Percentiles rank a stretch among this genome's conserved stretches.
Conservation (phyloP, 1,140 invertebrate species). For the Zaprionus nigranus region DNA sequence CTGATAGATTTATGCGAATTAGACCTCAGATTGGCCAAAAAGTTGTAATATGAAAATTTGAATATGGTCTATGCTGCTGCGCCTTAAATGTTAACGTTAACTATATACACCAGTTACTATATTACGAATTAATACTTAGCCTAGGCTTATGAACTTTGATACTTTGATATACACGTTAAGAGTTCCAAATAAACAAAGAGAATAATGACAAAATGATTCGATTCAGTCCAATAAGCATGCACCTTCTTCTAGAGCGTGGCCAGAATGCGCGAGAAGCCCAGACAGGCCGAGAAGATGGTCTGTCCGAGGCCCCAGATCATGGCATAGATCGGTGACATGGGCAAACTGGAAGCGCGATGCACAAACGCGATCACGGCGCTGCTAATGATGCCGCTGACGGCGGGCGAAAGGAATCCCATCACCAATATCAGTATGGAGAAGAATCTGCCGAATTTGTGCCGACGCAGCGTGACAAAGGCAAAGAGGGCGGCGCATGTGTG, state of each 20-base stretch:
- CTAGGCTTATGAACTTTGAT: slow-evolving; percentile 3
- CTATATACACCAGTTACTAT: slow-evolving; percentile 1
- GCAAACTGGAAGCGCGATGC: slow-evolving; percentile 93
- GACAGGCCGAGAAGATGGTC: slow-evolving; percentile 93
- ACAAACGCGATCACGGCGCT: slow-evolving; percentile 97
- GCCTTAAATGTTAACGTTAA: neutral
- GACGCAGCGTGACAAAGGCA: slow-evolving; percentile 94
- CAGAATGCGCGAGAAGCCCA: slow-evolving; percentile 96
- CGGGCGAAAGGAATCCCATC: slow-evolving; percentile 94
- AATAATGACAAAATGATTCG: neutral
- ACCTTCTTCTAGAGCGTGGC: slow-evolving; percentile 88
- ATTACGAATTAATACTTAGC: slow-evolving; percentile 2
- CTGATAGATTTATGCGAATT: slow-evolving; percentile 30
- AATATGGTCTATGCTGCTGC: slow-evolving; percentile 6
- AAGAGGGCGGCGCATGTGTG: slow-evolving; percentile 95
- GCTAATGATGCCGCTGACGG: slow-evolving; percentile 94
- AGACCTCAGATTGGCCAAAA: slow-evolving; percentile 9
- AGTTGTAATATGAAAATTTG: slow-evolving; percentile 1
- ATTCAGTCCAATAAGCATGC: slow-evolving; percentile 37
- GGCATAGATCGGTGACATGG: slow-evolving; percentile 95
- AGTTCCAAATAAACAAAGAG: neutral
- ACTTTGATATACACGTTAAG: slow-evolving; percentile 5
- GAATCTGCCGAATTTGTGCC: slow-evolving; percentile 97
- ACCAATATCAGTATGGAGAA: slow-evolving; percentile 94
- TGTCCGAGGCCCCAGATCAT: slow-evolving; percentile 97